Base-by-base conservation (phyloP, 2,797 vertebrate species). In the Ctenosaura bakeri region DNA sequence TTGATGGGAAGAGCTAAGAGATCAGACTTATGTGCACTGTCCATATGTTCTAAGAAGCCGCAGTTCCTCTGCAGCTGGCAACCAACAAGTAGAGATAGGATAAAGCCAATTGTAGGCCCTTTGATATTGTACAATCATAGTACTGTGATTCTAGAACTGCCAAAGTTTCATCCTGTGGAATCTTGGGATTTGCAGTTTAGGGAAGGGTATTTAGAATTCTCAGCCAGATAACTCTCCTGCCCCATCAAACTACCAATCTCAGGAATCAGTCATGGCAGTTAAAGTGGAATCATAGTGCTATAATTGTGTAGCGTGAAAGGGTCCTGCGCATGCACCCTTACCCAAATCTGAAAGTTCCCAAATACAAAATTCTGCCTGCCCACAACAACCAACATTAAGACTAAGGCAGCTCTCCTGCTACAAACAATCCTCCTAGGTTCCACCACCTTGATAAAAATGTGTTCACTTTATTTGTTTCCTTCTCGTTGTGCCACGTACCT, bases 401-500 rank as follows among this genome's bases (percentile, higher is more conserved):
- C 8, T 52, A 85, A 29, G 24, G 14, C 38, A 59, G 7, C 3
- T 84, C n/a, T 80, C 16, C 13, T 59, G 20, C 35, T 73, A 35
- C 71, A 62, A 69, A 24, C 52, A 13, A 38, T 14, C 13, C 35
- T 66, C 32, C 59, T 32, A 9, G 7, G 4, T 22, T 4, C 92
- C 82, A n/a, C 6, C 59, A 56, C 12, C 20, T 50, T 35, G 35
- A 54, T 22, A 13, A 76, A 82, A 50, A 32, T 10, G 42, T 35
- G 35, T 73, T 56, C 29, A 24, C 9, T 12, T 42, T 12, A 35
- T 13, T 42, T 26, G 12, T n/a, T 18, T 42, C n/a, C 13, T 79
- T 73, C 81, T 54, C 5, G 35, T 8, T 59, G 42, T 32, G 18
- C 4, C 1, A 87, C 26, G 26, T 85, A 95, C 96, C 95, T 93